Evolutionary conservation across 2,888 invertebrate genomes (phyloP).

Genomic region (Lordiphosa andalusiaca): DNA sequence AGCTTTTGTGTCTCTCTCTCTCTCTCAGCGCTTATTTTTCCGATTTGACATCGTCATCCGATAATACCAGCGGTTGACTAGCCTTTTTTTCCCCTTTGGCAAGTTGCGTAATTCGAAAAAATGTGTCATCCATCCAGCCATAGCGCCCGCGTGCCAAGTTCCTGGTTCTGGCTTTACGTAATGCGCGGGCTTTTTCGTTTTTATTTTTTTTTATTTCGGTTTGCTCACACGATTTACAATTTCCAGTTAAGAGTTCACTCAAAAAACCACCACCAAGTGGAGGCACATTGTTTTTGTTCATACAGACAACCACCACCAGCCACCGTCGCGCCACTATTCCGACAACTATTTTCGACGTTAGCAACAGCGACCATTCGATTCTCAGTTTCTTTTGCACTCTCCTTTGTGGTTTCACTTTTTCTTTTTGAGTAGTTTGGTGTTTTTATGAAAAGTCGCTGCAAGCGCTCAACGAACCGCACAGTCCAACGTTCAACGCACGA

Average conservation of each 20-base stretch:
- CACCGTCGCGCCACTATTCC: conserved; percentile 50
- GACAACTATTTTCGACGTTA: conserved; percentile 68
- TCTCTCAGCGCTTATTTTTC: conserved; percentile 26
- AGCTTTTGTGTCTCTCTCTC: conserved; percentile 53
- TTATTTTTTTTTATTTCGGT: conserved; percentile 24
- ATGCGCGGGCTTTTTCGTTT: conserved; percentile 35
- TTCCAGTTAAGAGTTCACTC: conserved; percentile 64
- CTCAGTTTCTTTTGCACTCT: conserved; percentile 43
- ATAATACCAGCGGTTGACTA: conserved; percentile 51
- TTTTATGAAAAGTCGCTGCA: conserved; percentile 13
- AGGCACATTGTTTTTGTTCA: conserved; percentile 16
- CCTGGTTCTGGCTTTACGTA: conserved; percentile 59
- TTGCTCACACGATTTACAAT: conserved; percentile 45
- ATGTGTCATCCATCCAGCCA: conserved; percentile 67
- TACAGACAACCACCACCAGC: conserved; percentile 50
- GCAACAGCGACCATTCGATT: conserved; percentile 53
- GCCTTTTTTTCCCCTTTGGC: conserved; percentile 54
- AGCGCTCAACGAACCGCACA: conserved; percentile 76
- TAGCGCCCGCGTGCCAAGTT: conserved; percentile 28
- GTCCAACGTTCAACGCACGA: conserved; percentile 76
- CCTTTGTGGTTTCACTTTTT: conserved; percentile 45
- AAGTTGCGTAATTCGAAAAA: conserved; percentile 73
- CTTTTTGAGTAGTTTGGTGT: conserved; percentile 30
- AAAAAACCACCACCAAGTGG: conserved; percentile 63
- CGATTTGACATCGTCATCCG: conserved; percentile 57